Conservation (phyloP, 92 coral and sea anemone genomes). For the Galaxea fascicularis region DNA sequence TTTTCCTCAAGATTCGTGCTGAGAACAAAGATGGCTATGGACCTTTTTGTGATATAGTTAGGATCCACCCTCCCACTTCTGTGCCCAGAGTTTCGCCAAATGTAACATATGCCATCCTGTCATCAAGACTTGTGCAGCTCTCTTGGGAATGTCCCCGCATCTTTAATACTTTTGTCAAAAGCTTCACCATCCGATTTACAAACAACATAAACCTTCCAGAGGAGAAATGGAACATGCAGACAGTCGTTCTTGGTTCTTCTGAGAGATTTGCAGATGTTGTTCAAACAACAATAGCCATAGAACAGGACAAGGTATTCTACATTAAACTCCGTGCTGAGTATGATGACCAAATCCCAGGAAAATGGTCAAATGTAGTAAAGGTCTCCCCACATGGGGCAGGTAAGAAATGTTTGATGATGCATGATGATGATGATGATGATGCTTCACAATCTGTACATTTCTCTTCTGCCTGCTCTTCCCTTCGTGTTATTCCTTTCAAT, state of each 20-base stretch:
- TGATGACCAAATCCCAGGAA: conserved; percentile 58
- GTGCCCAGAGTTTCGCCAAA: conserved; percentile 45
- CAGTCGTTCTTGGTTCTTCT: conserved; percentile 23
- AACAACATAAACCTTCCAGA: conserved; percentile 45
- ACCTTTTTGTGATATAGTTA: conserved; percentile 58
- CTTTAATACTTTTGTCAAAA: conserved; percentile 45
- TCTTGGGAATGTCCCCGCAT: conserved; percentile 61
- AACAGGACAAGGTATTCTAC: conserved; percentile 53
- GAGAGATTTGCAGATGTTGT: conserved; percentile 6
- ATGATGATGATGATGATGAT: no score
- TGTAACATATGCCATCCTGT: conserved; percentile 22
- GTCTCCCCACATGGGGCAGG: conserved; percentile 26
- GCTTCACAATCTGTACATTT: no score
- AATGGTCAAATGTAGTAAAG: conserved; percentile 69
- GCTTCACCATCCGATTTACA: conserved; percentile 60
- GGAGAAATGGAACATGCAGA: conserved; percentile 55
- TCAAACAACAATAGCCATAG: conserved; percentile 17
- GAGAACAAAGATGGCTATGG: conserved; percentile 77
- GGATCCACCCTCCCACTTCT: conserved; percentile 32
- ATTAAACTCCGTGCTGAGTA: conserved; percentile 79
- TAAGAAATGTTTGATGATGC: background rate
- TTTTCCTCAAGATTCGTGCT: conserved; percentile 75
- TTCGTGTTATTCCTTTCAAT: no score
- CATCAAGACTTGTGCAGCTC: conserved; percentile 42
- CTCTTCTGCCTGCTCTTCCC: no score